Evolutionary conservation across 2,113 vertebrate species (phyloP).

Genomic region (Albula goreensis): DNA sequence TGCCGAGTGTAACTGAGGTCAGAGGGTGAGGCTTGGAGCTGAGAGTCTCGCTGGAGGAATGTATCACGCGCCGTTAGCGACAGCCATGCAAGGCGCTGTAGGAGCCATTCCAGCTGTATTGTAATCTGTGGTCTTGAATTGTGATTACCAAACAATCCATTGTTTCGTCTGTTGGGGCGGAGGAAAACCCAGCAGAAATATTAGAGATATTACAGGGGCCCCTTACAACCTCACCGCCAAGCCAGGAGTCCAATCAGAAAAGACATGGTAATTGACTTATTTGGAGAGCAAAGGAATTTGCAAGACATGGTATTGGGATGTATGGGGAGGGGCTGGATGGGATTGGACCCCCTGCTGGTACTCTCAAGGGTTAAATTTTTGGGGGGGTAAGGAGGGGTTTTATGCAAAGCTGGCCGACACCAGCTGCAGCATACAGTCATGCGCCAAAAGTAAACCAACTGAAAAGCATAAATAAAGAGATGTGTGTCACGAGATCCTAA

Average conservation of each 20-base stretch:
- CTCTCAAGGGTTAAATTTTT: neutral
- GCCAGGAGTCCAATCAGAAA: neutral
- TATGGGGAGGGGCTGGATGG: too few relatives aligned
- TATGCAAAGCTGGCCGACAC: slow-evolving; percentile 21
- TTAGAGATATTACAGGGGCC: neutral
- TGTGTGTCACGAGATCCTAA: slow-evolving; percentile 33
- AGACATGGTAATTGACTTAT: neutral
- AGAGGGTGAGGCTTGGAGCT: neutral
- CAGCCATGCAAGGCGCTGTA: neutral
- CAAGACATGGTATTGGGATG: neutral
- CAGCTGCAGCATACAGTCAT: slow-evolving; percentile 8
- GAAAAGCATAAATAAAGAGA: slow-evolving; percentile 43
- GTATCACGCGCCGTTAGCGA: neutral
- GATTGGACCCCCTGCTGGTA: neutral
- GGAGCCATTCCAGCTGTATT: too few relatives aligned
- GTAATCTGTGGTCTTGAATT: neutral
- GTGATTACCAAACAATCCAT: neutral
- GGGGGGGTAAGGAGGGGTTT: neutral
- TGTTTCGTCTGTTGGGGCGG: neutral
- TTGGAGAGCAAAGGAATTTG: neutral
- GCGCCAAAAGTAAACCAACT: slow-evolving; percentile 16
- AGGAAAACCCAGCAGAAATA: neutral
- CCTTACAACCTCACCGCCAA: too few relatives aligned
- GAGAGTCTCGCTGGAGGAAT: neutral
- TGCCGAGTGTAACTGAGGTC: too few relatives aligned